phyloP scores from a whole-genome alignment of 2,113 vertebrate species.

The Naja naja region DNA sequence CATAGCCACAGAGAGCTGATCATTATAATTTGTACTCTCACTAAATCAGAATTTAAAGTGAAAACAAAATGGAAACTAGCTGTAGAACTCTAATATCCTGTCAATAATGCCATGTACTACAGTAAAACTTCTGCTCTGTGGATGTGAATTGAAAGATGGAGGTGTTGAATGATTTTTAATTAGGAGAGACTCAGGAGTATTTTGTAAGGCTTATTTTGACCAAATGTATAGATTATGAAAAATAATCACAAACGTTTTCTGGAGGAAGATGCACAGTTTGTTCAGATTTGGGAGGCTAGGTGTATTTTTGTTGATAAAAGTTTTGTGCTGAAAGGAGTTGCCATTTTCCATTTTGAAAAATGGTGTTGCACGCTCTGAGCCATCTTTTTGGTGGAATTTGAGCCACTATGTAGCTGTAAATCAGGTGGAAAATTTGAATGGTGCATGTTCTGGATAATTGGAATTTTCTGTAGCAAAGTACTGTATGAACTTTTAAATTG shows the following conservation, averaged over 20 bases:
- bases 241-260: background rate
- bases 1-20: constrained; percentile 56
- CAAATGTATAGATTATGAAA: background rate
- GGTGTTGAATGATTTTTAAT: background rate
- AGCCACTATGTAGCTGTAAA: background rate
- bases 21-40: constrained; percentile 43
- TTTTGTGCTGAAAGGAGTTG: background rate
- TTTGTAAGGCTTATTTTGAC: background rate
- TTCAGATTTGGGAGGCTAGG: background rate
- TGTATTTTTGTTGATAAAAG: background rate
- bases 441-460: background rate
- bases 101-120: background rate
- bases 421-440: background rate
- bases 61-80: constrained; percentile 56
- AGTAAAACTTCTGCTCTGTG: background rate
- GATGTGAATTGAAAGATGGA: background rate
- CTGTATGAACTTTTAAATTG: background rate
- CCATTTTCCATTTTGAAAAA: background rate
- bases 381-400: background rate
- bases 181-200: background rate
- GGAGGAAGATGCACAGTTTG: background rate
- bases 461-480: background rate
- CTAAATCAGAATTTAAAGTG: constrained; percentile 58
- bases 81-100: background rate
- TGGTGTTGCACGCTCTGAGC: background rate